Base-by-base conservation (phyloP, 2,113 vertebrate species). In the Panurus biarmicus region DNA sequence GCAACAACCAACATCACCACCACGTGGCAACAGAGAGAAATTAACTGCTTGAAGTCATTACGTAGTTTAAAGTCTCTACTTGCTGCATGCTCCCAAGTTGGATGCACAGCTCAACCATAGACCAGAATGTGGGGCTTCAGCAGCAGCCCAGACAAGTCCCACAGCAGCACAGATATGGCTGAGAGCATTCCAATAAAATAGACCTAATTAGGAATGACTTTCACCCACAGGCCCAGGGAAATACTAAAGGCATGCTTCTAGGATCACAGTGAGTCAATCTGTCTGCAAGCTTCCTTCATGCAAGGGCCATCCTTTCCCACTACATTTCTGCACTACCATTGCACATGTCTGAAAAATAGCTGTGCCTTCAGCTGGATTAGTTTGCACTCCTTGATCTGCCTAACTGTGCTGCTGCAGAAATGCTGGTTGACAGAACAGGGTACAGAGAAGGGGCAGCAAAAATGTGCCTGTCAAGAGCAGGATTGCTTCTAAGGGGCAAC, bases 1-100 rank as follows among this genome's bases (percentile, higher is more conserved):
- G 56, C 69, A 89, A 86, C 51, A 89, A 89, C 35, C 42, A 93
- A 83, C 64, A 65, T 58, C 93, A 90, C 76, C 79, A 90, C 80
- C 91, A 66, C 5, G 19, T 77, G 72, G 89, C 64, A 88, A n/a
- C 2, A 20, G 61, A 78, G 29, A 71, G 82, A 88, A 85, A 69
- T 48, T 3, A 73, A 50, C 42, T 50, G 28, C 42, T 73, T 53
- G 1, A 65, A 83, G 33, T 23, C 61, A 44, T 50, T 11, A 12
- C 0, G 0, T 2, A 48, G 35, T 38, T 74, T 54, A 3, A 53
- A 18, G 7, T 12, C 25, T 28, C 9, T 12, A 6, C 4, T 36
- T 0, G 0, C 26, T n/a, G 22, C 0, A 5, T 6, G 13, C 56
- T 45, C 18, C 33, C 6, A 29, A 54, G 12, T 0, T 57, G 48